These are phyloP conservation scores for Caloenas nicobarica DNA, from an alignment of 2,113 vertebrate species.

Conservation along the genomic window DNA sequence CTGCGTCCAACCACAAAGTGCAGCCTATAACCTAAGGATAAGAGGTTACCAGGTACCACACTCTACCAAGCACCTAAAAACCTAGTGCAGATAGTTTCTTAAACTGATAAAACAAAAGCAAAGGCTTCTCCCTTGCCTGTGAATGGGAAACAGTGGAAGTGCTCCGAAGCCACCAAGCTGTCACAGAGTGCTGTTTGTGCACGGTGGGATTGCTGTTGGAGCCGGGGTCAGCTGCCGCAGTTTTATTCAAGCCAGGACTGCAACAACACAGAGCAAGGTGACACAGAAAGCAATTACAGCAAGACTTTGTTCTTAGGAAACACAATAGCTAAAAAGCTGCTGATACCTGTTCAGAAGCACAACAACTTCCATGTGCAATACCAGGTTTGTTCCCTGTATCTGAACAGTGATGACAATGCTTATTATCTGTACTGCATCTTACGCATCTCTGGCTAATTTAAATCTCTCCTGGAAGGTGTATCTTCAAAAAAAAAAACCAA, in stretches of 20 bases:
- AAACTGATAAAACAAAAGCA: neutral
- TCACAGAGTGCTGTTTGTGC: no score
- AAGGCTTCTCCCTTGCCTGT: neutral
- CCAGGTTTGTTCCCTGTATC: neutral
- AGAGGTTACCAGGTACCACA: neutral
- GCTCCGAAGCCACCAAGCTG: neutral
- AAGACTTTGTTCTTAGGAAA: neutral
- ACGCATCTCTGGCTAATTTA: neutral
- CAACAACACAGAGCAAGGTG: neutral
- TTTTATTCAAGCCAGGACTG: neutral
- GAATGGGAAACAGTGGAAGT: neutral
- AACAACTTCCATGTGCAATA: neutral
- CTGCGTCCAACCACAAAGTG: neutral
- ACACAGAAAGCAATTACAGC: neutral
- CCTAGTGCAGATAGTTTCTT: neutral
- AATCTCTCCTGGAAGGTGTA: neutral
- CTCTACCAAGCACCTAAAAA: neutral
- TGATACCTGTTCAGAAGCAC: neutral
- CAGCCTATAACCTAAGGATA: neutral
- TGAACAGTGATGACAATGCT: neutral
- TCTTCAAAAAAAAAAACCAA: no score
- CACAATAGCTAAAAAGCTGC: neutral
- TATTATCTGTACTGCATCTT: neutral
- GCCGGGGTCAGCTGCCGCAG: no score
- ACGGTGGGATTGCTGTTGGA: neutral